phyloP scores from a whole-genome alignment of 2,797 vertebrate species.

The Manis pentadactyla region DNA sequence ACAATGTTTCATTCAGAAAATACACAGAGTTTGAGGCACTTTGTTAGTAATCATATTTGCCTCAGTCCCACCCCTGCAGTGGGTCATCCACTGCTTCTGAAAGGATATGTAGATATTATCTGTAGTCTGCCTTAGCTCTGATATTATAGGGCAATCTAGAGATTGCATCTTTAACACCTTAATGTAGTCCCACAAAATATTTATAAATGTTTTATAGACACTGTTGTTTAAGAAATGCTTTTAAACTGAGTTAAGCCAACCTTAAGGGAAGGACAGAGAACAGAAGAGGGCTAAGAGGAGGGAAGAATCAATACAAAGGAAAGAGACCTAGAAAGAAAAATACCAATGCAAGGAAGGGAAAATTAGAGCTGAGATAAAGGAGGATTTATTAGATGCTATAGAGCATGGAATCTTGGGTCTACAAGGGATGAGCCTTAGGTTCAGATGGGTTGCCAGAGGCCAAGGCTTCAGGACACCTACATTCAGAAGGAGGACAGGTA shows the following conservation, averaged over 20 bases:
- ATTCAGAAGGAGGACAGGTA: too few relatives aligned
- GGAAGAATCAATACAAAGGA: neutral
- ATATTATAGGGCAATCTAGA: neutral
- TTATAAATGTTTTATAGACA: neutral
- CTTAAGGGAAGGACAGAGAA: neutral
- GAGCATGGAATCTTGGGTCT: neutral
- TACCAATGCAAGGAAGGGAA: neutral
- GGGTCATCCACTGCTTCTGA: neutral
- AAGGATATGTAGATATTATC: neutral
- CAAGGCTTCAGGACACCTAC: too few relatives aligned
- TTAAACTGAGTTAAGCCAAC: neutral
- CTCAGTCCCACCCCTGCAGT: too few relatives aligned
- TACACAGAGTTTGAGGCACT: neutral
- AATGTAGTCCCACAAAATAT: neutral
- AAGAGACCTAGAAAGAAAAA: neutral
- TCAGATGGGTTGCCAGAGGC: too few relatives aligned
- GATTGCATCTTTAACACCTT: neutral
- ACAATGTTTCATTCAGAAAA: neutral
- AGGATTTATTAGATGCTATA: neutral
- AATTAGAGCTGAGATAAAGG: neutral
- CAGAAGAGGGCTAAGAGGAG: neutral
- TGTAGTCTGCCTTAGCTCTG: neutral
- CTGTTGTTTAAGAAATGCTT: constrained; percentile 1
- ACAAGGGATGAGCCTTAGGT: too few relatives aligned
- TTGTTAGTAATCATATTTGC: neutral